Base-by-base conservation (phyloP, 2,888 invertebrate species). In the Drosophila robusta region DNA sequence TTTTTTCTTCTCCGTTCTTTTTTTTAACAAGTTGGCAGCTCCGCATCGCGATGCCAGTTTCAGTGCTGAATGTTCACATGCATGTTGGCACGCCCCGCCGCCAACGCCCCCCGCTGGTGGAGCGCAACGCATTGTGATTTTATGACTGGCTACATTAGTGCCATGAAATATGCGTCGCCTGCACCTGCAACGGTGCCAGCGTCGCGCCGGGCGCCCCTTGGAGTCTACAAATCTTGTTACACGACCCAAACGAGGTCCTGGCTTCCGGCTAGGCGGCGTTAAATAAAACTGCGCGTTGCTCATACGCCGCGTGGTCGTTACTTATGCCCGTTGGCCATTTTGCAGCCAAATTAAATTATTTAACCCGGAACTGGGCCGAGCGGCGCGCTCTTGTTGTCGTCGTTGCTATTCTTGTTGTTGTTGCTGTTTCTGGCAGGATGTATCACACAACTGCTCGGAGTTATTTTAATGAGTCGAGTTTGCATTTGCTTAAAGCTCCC, bases 131-230 rank as follows among this genome's bases (percentile, higher is more conserved):
- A 88, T 81, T 84, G 77, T 87, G 86, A 88, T 89, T 90, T 89
- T 88, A 84, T 89, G 90, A 80, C 89, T 80, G 87, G 80, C 84
- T 86, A 86, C 85, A 89, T 89, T 89, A 90, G 82, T 88, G 79
- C 75, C 80, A 80, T 89, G 82, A 88, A 89, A 90, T 86, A 84
- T 87, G 86, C 81, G 78, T 70, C 52, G 64, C 77, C 72, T 79
- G 78, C 74, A 70, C 70, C 77, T 74, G 72, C 79, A 65, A 42
- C 65, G 29, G 29, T 29, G 36, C 24, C 4, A 7, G 47, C 62
- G 4, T 12, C 34, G 4, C 34, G 11, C 34, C 12, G 12, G 4
- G 12, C 42, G 11, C 18, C 11, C 51, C 32, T 26, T 16, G 29
- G 32, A 6, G 39, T n/a, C 11, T 36, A 34, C 47, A 50, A 44